A percentile compares a stretch with the other conserved stretches of the same genome.
These are phyloP conservation scores for Vultur gryphus DNA, from an alignment of 2,797 vertebrate species.

Conservation along the genomic window DNA sequence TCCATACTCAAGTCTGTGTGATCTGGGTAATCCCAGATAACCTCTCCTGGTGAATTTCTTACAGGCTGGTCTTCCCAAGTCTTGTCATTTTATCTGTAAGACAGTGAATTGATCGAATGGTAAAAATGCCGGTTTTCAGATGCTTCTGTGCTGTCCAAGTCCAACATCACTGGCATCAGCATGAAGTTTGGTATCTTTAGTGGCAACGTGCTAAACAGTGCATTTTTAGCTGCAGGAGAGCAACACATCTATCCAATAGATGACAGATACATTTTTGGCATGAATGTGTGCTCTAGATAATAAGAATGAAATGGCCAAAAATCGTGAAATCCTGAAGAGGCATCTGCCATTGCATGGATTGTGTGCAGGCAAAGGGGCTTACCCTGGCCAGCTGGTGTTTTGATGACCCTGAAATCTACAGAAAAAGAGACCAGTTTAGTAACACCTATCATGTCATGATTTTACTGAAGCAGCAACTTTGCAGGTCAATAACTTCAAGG, in stretches of 20 bases:
- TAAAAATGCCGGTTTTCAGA: not conserved
- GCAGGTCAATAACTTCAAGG: not conserved
- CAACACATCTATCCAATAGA: not conserved
- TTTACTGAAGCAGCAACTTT: not conserved
- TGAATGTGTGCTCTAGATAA: not conserved
- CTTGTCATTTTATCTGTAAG: not conserved
- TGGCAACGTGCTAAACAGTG: not conserved
- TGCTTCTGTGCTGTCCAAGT: not conserved
- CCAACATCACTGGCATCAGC: not conserved
- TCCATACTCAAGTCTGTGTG: not conserved
- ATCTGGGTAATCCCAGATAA: not conserved
- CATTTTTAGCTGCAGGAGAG: not conserved
- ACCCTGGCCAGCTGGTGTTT: not conserved
- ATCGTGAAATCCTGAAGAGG: not conserved
- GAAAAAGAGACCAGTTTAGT: not conserved
- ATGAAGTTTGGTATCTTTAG: not conserved
- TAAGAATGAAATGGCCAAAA: not conserved
- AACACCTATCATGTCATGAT: not conserved
- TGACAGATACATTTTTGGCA: not conserved
- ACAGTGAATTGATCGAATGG: not conserved
- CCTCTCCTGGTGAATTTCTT: not conserved
- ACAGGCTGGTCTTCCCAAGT: not conserved
- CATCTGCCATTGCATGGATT: not conserved
- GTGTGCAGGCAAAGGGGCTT: not conserved
- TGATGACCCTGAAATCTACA: not conserved